Percentiles rank a stretch among this genome's conserved stretches.
These are phyloP conservation scores for Acanthurus lineatus DNA, from an alignment of 2,797 vertebrate species.

Conservation along the genomic window DNA sequence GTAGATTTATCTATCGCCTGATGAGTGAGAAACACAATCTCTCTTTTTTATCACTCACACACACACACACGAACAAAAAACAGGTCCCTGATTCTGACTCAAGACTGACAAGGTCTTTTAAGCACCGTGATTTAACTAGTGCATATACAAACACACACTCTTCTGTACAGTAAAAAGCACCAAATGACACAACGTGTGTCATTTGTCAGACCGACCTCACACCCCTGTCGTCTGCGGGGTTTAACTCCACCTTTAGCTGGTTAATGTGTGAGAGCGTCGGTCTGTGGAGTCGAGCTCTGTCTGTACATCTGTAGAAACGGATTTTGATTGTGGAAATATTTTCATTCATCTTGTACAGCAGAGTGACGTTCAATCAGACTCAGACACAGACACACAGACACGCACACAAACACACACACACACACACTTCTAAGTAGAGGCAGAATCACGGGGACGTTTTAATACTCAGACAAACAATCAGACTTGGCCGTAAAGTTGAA, in stretches of 20 bases:
- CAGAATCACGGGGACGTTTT: constrained; percentile 58
- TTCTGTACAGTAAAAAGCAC: constrained; percentile 75
- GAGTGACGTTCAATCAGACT: constrained; percentile 34
- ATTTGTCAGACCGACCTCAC: constrained; percentile 37
- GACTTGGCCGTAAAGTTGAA: constrained; percentile 67
- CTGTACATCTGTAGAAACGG: constrained; percentile 48
- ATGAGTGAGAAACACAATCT: constrained; percentile 52
- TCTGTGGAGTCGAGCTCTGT: constrained; percentile 10
- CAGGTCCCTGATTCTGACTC: constrained; percentile 85
- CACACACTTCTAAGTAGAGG: constrained; percentile 14
- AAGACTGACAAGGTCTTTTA: constrained; percentile 78
- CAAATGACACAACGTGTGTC: constrained; percentile 48
- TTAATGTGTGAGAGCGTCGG: constrained; percentile 29
- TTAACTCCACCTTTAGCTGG: constrained; percentile 17
- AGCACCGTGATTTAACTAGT: constrained; percentile 85
- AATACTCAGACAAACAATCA: constrained; percentile 58
- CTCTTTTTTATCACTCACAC: constrained; percentile 19
- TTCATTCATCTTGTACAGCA: constrained; percentile 53
- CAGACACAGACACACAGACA: constrained; percentile 20
- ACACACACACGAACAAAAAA: constrained; percentile 39
- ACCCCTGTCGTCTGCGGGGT: constrained; percentile 24
- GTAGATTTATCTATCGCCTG: constrained; percentile 28
- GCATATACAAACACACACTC: constrained; percentile 57
- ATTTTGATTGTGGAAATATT: constrained; percentile 36
- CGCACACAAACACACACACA: neutral